Conservation (phyloP, 1,140 invertebrate species). For the Lepidurus packardi region DNA sequence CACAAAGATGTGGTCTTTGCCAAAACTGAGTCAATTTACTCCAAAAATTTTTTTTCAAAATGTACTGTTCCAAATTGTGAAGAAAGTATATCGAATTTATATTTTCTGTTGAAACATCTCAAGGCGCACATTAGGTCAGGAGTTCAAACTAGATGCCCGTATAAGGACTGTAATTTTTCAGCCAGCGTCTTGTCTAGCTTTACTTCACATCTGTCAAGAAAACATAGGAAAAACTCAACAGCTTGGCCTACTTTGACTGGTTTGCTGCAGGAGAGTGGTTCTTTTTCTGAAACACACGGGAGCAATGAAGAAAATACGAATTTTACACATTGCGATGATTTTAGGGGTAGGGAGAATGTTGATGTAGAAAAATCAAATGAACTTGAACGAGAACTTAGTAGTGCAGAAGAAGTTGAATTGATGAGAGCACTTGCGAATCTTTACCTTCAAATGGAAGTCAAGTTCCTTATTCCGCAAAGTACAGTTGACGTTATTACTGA, state of each 20-base stretch:
- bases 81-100: background rate
- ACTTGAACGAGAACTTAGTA: background rate
- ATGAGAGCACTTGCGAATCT: background rate
- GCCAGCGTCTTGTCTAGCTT: background rate
- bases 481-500: background rate
- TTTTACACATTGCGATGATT: background rate
- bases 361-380: background rate
- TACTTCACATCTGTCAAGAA: background rate
- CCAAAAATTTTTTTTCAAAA: background rate
- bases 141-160: background rate
- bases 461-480: background rate
- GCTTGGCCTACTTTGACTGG: background rate
- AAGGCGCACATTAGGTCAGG: background rate
- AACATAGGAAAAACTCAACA: background rate
- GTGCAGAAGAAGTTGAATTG: background rate
- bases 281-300: background rate
- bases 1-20: background rate
- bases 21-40: background rate
- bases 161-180: slow-evolving; percentile 1
- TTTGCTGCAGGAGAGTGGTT: background rate
- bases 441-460: background rate
- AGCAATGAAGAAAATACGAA: background rate
- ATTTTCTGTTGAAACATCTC: background rate
- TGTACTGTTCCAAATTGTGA: background rate
- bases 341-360: background rate